A percentile compares a stretch with the other conserved stretches of the same genome.
Evolutionary conservation across 2,888 invertebrate species (phyloP).

Genomic region (Crocallis elinguaria): DNA sequence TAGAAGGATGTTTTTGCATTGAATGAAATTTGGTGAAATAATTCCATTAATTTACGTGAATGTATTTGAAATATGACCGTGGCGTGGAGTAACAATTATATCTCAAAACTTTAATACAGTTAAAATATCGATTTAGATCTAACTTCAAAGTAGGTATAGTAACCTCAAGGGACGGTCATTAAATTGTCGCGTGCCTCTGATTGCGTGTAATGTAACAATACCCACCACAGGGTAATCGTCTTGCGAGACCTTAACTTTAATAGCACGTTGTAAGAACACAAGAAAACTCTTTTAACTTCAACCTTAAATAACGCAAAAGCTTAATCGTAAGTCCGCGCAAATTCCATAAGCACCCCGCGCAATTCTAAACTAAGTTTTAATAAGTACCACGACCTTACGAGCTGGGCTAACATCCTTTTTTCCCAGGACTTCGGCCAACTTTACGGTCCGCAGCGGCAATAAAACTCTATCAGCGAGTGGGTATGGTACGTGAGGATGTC

Average conservation of each 20-base stretch:
- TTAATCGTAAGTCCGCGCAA: slow-evolving; percentile 27
- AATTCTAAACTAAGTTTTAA: slow-evolving; percentile 55
- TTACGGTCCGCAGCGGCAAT: slow-evolving; percentile 66
- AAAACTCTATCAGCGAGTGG: slow-evolving; percentile 65
- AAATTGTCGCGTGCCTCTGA: slow-evolving; percentile 30
- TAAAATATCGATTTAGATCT: slow-evolving; percentile 5
- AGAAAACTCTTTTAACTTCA: slow-evolving; percentile 17
- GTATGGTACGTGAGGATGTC: slow-evolving; percentile 43
- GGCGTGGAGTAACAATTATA: too few relatives aligned
- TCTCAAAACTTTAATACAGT: too few relatives aligned
- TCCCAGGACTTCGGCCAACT: slow-evolving; percentile 51
- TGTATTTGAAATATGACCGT: too few relatives aligned
- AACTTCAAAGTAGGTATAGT: slow-evolving; percentile 3
- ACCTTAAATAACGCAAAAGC: slow-evolving; percentile 15
- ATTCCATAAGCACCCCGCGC: slow-evolving; percentile 21
- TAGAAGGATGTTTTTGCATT: too few relatives aligned
- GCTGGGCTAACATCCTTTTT: slow-evolving; percentile 63
- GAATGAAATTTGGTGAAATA: too few relatives aligned
- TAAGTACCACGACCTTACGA: slow-evolving; percentile 49
- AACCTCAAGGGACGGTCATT: slow-evolving; percentile 24
- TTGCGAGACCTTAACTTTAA: slow-evolving; percentile 26
- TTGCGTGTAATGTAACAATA: slow-evolving; percentile 31
- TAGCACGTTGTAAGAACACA: slow-evolving; percentile 14
- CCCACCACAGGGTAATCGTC: slow-evolving; percentile 21
- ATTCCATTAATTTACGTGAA: too few relatives aligned